Evolutionary conservation across 2,888 invertebrate genomes (phyloP), one percentile per base, ranked within the genome.

Genomic region (Eupithecia dodoneata): DNA sequence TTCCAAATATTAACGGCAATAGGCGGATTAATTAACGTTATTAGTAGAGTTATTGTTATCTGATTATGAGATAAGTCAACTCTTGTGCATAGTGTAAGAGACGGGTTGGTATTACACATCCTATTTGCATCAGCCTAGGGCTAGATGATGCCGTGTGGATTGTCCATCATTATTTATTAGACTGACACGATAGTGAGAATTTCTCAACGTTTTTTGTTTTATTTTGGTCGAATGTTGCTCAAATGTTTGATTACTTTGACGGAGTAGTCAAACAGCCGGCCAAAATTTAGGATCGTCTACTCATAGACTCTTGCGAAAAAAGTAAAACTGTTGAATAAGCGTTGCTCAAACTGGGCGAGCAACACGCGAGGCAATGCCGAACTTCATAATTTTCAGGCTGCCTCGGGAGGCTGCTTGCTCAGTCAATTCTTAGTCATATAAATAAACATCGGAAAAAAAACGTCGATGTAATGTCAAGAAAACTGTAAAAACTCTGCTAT

Each of bases 11-110:
- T 74, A 77, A 74, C 49, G 59, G 41, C 66, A 73, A 73, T 71
- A 47, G 73, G 41, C 15, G 55, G 55, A 74, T 73, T 76, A 73
- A 75, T 76, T 73, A 75, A 71, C 71, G 75, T 52, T 74, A 78
- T 76, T 76, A 74, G 63, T 12, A 42, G 47, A 59, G 49, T 75
- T 63, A 71, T 73, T 71, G 73, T 45, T 73, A 71, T 66, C 66
- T 15, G 73, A 45, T 70, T 47, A 71, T 67, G 66, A 55, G 45
- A 71, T 9, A 66, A 71, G 44, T 73, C 66, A 71, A 15, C 55
- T 66, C 13, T 13, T 59, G 45, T 41, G 42, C 15, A 71, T 45
- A 59, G 76, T 47, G n/a, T 18, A 47, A 41, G 72, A 47, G 66
- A 42, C 15, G 10, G 65, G 15, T 66, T 66, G 10, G 30, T 63